These are phyloP conservation scores for Eupeodes latifasciatus DNA, from an alignment of 2,888 invertebrate genomes.

Conservation along the genomic window DNA sequence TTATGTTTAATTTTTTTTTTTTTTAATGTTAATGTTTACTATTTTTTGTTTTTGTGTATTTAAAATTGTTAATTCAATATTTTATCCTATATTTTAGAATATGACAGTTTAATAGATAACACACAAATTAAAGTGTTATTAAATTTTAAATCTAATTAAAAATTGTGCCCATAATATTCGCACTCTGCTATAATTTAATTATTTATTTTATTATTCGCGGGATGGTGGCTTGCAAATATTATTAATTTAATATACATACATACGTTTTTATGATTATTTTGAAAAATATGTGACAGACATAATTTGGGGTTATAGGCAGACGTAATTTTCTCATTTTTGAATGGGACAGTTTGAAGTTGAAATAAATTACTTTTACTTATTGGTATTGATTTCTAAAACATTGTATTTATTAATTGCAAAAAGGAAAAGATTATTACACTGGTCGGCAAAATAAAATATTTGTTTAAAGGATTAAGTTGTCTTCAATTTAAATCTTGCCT, in stretches of 20 bases:
- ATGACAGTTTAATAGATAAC: conserved; percentile 40
- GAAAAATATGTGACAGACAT: neutral
- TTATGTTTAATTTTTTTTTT: neutral
- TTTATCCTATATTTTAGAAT: conserved; percentile 22
- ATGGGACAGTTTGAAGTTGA: too few species aligned
- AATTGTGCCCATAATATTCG: neutral
- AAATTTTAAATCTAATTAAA: conserved; percentile 39
- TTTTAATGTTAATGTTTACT: neutral
- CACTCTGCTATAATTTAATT: neutral
- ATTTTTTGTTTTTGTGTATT: conserved; percentile 27
- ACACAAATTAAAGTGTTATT: conserved; percentile 24
- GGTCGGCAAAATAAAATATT: too few species aligned
- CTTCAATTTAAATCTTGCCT: too few species aligned
- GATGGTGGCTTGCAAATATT: conserved; percentile 67
- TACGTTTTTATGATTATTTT: neutral
- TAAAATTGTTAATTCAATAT: conserved; percentile 24
- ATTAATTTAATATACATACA: neutral
- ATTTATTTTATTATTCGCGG: conserved; percentile 8
- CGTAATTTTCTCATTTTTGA: neutral
- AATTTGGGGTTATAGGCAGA: neutral
- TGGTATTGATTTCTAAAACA: too few species aligned
- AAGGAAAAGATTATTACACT: too few species aligned
- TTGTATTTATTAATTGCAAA: too few species aligned
- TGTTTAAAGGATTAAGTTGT: too few species aligned
- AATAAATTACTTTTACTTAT: too few species aligned